A percentile compares a stretch with the other conserved stretches of the same genome.
Conservation (phyloP, 1,140 invertebrate genomes). For the Subanguina moxae region DNA sequence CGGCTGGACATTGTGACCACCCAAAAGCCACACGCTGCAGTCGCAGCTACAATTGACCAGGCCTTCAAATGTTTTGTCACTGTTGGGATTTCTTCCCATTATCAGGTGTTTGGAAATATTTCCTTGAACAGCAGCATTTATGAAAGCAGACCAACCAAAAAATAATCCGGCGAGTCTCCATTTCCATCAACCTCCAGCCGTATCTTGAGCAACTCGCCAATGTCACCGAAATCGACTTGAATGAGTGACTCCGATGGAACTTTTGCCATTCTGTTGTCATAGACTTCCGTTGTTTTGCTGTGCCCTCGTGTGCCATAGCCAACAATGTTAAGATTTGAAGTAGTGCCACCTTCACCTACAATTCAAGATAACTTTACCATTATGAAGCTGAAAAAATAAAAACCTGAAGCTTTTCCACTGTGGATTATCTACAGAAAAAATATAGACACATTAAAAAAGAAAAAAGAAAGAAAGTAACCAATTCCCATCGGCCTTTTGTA, state of each 20-base stretch:
- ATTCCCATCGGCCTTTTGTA: slow-evolving; percentile 6
- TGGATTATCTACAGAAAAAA: background rate
- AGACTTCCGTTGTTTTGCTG: slow-evolving; percentile 21
- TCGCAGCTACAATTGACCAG: no score
- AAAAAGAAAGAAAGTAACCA: background rate
- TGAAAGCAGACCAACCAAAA: slow-evolving; percentile 22
- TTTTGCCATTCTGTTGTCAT: slow-evolving; percentile 33
- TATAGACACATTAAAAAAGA: no score
- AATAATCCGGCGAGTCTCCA: slow-evolving; percentile 39
- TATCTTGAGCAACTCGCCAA: slow-evolving; percentile 45
- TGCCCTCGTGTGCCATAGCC: slow-evolving; percentile 41
- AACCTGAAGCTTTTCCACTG: background rate
- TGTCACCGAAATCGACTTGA: slow-evolving; percentile 41
- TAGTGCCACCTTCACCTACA: slow-evolving; percentile 37
- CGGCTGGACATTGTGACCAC: no score
- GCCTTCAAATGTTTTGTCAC: slow-evolving; percentile 2
- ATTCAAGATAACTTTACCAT: background rate
- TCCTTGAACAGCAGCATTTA: slow-evolving; percentile 23
- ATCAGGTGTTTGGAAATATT: background rate
- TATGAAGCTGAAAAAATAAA: background rate
- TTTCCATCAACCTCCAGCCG: slow-evolving; percentile 41
- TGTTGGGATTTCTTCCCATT: background rate
- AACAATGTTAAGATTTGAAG: slow-evolving; percentile 38
- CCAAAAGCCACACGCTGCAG: no score
- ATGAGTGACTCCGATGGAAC: slow-evolving; percentile 43